Percentiles rank a stretch among this genome's conserved stretches.
Evolutionary conservation across 1,140 invertebrate genomes (phyloP).

Genomic region (Dryas iulia): DNA sequence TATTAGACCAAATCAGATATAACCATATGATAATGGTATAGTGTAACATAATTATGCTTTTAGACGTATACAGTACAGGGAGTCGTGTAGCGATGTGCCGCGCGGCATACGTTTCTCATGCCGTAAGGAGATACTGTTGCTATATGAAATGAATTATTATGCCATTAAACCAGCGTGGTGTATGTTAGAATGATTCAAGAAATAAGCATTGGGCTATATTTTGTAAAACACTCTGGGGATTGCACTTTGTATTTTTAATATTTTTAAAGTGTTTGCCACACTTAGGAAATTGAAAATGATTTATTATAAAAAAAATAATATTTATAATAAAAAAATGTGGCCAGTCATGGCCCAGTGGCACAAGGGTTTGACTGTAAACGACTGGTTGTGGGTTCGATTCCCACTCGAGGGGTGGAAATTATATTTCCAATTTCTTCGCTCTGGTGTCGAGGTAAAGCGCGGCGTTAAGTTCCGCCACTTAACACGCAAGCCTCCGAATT

Average conservation of each 20-base stretch:
- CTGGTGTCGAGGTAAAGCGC: no score
- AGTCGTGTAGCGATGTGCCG: slow-evolving; percentile 25
- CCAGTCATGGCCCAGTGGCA: no score
- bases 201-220: not conserved
- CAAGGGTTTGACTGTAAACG: no score
- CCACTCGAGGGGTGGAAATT: no score
- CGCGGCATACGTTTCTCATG: slow-evolving; percentile 27
- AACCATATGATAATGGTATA: not conserved
- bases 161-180: slow-evolving; percentile 20
- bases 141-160: slow-evolving; percentile 19
- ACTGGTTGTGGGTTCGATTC: no score
- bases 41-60: not conserved
- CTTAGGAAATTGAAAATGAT: no score
- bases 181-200: not conserved
- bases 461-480: no score
- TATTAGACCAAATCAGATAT: not conserved
- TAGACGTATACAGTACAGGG: slow-evolving; percentile 7
- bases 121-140: slow-evolving; percentile 42
- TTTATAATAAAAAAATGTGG: no score
- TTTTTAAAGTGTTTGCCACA: no score
- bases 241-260: not conserved
- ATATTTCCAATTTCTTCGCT: no score
- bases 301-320: no score
- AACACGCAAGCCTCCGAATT: no score
- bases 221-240: not conserved